Conservation (phyloP, 2,888 invertebrate genomes). For the Drosophila percnosoma region DNA sequence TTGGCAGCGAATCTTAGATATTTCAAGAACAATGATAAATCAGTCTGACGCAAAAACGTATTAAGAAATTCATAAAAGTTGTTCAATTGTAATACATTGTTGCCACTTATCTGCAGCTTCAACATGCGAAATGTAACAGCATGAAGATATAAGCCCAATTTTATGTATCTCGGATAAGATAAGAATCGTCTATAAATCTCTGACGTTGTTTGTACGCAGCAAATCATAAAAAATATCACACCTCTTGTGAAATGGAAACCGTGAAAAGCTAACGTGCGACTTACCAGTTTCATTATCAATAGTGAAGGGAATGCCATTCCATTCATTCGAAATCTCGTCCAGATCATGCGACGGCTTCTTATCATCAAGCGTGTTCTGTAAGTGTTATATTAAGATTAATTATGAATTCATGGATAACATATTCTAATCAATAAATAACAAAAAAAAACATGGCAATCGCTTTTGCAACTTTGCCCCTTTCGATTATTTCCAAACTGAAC, state of each 20-base stretch:
- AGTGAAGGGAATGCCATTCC: slow-evolving; percentile 93
- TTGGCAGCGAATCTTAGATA: neutral
- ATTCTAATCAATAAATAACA: neutral
- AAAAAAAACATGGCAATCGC: neutral
- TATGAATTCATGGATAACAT: neutral
- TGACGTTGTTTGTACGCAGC: slow-evolving; percentile 4
- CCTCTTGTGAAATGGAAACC: neutral
- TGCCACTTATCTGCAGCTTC: slow-evolving; percentile 22
- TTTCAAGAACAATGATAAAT: neutral
- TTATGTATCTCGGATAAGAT: slow-evolving; percentile 26
- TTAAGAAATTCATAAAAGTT: neutral
- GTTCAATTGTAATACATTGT: neutral
- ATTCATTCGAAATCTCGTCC: slow-evolving; percentile 88
- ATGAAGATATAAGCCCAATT: slow-evolving; percentile 24
- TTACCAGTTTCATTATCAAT: slow-evolving; percentile 95
- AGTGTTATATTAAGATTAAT: neutral
- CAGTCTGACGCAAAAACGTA: slow-evolving; percentile 10
- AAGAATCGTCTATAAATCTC: slow-evolving; percentile 12
- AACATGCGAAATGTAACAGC: slow-evolving; percentile 31
- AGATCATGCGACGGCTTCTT: slow-evolving; percentile 49
- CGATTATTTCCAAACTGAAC: neutral
- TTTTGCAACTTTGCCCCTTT: neutral
- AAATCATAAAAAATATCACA: neutral
- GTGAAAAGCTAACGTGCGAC: slow-evolving; percentile 74
- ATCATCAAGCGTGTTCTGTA: slow-evolving; percentile 68